Evolutionary conservation across 2,797 vertebrate genomes (phyloP), one percentile per base, ranked within the genome.

Genomic region (Anguilla anguilla): DNA sequence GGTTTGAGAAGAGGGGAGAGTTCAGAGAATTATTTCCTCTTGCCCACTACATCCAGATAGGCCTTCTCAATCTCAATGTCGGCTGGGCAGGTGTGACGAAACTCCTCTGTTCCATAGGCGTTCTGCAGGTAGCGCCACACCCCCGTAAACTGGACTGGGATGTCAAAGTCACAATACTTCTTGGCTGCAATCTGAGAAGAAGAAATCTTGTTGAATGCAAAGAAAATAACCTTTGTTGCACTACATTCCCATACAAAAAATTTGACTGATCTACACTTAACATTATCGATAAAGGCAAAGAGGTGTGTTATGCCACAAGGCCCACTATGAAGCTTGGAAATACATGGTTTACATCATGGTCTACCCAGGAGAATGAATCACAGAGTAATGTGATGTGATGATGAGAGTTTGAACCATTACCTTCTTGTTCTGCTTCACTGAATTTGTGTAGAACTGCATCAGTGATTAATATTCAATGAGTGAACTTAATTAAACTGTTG

Each of bases 121-220:
- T 98, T 99, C 93, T 95, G 95, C 19, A 99, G 97, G 93, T 99
- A 99, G 87, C 97, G 94, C 97, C 97, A 97, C 88, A 99, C 90
- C 53, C 98, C 98, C 0, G 89, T 94, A 94, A 98, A 97, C 85
- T 99, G 98, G 0, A 96, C 90, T 0, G 98, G 98, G 92, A 99
- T 97, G 89, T 98, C 96, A 0, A 99, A 99, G 92, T 98, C 98
- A 85, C 98, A 97, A 92, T 97, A 99, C 91, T 97, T 98, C 96
- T 98, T 99, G 28, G 98, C 91, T 57, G 99, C 99, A 85, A 99
- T 97, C 99, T 99, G 90, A 85, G 85, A 85, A 91, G 88, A 92
- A 53, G 91, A 0, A 85, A 46, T 79, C 15, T 79, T 79, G 74
- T 7, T 43, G 74, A 79, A 46, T 46, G 19, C 35, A 35, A 77